Evolutionary conservation across 1,140 invertebrate genomes (phyloP), one percentile per base, ranked within the genome.

Genomic region (Penaeus vannamei): DNA sequence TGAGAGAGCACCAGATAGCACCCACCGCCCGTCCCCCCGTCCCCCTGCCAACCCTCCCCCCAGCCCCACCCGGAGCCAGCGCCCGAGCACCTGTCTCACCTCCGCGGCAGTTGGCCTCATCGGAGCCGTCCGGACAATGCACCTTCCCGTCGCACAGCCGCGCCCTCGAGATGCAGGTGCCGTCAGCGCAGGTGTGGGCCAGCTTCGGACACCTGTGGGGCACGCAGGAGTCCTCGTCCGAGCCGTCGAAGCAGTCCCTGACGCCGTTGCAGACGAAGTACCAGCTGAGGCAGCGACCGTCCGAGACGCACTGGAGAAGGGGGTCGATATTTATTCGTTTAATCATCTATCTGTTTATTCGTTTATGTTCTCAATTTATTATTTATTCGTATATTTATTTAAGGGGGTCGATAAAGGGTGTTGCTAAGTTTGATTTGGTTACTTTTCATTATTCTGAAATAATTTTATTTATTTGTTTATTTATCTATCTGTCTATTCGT

Each of bases 101-200:
- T 46, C 64, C 94, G 32, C 94, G 94, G 92, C 97, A 97, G 89
- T 95, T 95, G 17, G 94, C 93, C 93, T 98, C 97, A 91, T 98
- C 97, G 92, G 97, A 96, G 23, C 96, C 96, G 72, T 95, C 95
- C 0, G 96, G 95, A 92, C 97, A 98, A 92, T 97, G 96, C 66
- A 93, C 93, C 17, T 94, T 94, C 0, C 97, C 97, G 92, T 98
- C 96, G 92, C 97, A 98, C 2, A 96, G 93, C 0, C 94, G 93
- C 0, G 96, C 96, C 12, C 95, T 94, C 0, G 96, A 96, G 84
- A 97, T 95, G 93, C 97, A 98, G 4, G 84, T 86, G 79, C 95
- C 95, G n/a, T 93, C 93, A 60, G 92, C 92, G 91, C 96, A 96
- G 1, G 94, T 94, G 93, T 96, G 96, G 2, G 96, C 94, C 90